phyloP scores from a whole-genome alignment of 2,888 invertebrate species.

The Pocota personata region DNA sequence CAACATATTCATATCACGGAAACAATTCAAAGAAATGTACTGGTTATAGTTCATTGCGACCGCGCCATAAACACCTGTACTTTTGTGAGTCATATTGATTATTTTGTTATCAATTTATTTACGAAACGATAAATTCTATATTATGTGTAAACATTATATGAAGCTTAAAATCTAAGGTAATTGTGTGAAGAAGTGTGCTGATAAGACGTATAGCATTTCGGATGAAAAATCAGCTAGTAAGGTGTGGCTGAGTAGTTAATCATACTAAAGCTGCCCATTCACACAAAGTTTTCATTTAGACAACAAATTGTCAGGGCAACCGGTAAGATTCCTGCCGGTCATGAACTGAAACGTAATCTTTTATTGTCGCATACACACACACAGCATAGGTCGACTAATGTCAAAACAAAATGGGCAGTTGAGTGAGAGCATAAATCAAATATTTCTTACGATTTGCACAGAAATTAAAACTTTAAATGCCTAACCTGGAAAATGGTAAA shows the following conservation, averaged over 20 bases:
- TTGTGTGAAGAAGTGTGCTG: background rate
- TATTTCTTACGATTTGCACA: no score
- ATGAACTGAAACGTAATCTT: no score
- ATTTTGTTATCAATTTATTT: constrained; percentile 30
- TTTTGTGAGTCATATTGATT: constrained; percentile 34
- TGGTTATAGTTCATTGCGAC: constrained; percentile 1
- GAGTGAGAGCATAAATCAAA: no score
- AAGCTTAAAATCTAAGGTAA: background rate
- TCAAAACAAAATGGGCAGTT: no score
- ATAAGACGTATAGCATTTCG: background rate
- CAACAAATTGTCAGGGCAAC: no score
- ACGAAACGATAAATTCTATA: constrained; percentile 4
- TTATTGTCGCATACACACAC: no score
- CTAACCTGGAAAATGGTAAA: no score
- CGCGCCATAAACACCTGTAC: constrained; percentile 26
- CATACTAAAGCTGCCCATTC: no score
- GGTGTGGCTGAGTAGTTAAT: background rate
- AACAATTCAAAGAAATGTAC: background rate
- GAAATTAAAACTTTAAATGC: no score
- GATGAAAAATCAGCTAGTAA: background rate
- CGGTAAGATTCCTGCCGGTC: no score
- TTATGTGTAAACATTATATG: background rate
- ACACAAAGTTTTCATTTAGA: no score
- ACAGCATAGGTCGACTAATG: no score
- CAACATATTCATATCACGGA: background rate